phyloP scores from a whole-genome alignment of 2,113 vertebrate species.

The Hemichromis elongatus region DNA sequence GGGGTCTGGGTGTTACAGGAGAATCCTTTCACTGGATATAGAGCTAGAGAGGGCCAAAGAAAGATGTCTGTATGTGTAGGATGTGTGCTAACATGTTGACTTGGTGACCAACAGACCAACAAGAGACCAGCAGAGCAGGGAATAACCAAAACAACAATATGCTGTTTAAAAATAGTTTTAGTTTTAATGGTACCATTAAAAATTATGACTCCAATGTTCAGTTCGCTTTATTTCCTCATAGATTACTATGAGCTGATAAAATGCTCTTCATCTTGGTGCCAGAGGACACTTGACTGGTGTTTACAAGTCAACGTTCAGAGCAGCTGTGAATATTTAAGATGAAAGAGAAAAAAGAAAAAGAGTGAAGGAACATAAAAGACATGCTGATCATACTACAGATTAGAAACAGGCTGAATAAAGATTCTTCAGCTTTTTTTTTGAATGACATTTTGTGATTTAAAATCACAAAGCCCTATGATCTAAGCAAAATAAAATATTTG shows the following conservation, averaged over 20 bases:
- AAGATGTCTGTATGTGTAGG: background rate
- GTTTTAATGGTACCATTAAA: background rate
- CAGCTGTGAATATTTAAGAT: background rate
- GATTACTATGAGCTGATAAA: background rate
- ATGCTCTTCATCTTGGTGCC: background rate
- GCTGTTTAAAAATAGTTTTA: background rate
- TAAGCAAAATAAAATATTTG: background rate
- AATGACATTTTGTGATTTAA: background rate
- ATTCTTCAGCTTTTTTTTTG: fast-evolving
- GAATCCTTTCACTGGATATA: background rate
- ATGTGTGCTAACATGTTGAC: background rate
- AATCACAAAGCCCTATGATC: background rate
- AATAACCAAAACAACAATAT: background rate
- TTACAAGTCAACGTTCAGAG: background rate
- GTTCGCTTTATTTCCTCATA: background rate
- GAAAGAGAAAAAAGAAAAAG: background rate
- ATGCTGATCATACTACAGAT: background rate
- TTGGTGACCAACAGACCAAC: background rate
- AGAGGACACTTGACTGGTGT: background rate
- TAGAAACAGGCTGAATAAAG: background rate
- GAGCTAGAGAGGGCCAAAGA: background rate
- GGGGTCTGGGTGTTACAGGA: background rate
- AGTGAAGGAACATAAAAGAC: background rate
- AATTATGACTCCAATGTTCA: background rate
- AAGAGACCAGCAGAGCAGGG: background rate